Percentiles rank a stretch among this genome's conserved stretches.
Conservation (phyloP, 2,113 vertebrate species). For the Cyanistes caeruleus region DNA sequence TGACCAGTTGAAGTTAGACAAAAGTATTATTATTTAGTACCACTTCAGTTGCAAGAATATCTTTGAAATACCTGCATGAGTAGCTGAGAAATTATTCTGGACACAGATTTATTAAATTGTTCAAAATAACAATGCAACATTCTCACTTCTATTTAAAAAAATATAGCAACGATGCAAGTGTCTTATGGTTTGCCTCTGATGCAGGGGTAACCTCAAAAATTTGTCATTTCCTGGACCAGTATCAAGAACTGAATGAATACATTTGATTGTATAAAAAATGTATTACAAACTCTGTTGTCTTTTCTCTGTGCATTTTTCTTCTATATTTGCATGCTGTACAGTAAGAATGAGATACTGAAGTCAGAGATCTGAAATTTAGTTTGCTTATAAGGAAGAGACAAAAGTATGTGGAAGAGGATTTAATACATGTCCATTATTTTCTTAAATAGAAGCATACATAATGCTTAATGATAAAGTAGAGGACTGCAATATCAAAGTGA, state of each 20-base stretch:
- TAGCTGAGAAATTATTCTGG: neutral
- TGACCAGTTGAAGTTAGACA: neutral
- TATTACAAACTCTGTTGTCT: neutral
- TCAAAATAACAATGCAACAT: neutral
- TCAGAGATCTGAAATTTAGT: neutral
- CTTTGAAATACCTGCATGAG: neutral
- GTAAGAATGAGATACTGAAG: neutral
- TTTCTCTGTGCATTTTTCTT: neutral
- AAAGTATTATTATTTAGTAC: neutral
- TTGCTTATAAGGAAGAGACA: neutral
- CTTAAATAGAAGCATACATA: neutral
- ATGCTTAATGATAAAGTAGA: neutral
- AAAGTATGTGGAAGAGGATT: neutral
- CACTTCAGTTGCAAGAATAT: neutral
- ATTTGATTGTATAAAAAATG: neutral
- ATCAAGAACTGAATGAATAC: neutral
- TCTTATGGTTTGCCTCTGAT: neutral
- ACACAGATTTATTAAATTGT: neutral
- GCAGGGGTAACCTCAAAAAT: neutral
- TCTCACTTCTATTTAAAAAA: neutral
- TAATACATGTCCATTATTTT: neutral
- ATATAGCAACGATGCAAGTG: neutral
- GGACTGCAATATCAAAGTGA: neutral
- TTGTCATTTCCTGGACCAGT: neutral
- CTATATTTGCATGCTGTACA: neutral